Conservation (phyloP, 2,888 invertebrate species). For the Drosophila quinaria region DNA sequence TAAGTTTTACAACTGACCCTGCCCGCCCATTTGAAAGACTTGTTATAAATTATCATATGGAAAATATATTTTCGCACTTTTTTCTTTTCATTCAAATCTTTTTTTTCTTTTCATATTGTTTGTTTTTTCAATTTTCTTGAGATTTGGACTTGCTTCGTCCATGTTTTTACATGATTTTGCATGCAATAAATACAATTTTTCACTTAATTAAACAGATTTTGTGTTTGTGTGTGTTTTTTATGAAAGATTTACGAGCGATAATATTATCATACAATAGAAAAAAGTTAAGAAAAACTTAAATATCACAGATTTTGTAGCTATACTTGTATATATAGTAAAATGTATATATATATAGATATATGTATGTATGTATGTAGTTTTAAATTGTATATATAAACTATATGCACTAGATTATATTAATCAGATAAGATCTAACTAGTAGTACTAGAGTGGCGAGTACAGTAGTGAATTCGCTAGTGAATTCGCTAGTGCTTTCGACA, state of each 20-base stretch:
- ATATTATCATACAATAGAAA: constrained; percentile 58
- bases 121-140: constrained; percentile 15
- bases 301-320: constrained; percentile 83
- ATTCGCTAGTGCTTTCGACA: constrained; percentile 30
- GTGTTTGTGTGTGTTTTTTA: constrained; percentile 10
- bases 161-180: constrained; percentile 30
- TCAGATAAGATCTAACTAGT: constrained; percentile 36
- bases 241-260: constrained; percentile 45
- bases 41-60: constrained; percentile 23
- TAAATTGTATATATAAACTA: constrained; percentile 16
- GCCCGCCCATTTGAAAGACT: constrained; percentile 6
- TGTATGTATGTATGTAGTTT: constrained; percentile 25
- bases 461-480: neutral
- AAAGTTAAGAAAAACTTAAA: constrained; percentile 80
- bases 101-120: neutral
- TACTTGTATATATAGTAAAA: constrained; percentile 13
- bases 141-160: constrained; percentile 24
- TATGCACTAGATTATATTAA: constrained; percentile 54
- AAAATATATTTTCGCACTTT: constrained; percentile 29
- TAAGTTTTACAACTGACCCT: neutral
- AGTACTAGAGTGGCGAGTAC: neutral
- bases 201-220: constrained; percentile 28
- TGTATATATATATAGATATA: constrained; percentile 37
- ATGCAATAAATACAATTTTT: constrained; percentile 71
- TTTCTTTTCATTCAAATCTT: neutral